These are phyloP conservation scores for Pyxicephalus adspersus DNA, from an alignment of 2,113 vertebrate species.

Conservation along the genomic window DNA sequence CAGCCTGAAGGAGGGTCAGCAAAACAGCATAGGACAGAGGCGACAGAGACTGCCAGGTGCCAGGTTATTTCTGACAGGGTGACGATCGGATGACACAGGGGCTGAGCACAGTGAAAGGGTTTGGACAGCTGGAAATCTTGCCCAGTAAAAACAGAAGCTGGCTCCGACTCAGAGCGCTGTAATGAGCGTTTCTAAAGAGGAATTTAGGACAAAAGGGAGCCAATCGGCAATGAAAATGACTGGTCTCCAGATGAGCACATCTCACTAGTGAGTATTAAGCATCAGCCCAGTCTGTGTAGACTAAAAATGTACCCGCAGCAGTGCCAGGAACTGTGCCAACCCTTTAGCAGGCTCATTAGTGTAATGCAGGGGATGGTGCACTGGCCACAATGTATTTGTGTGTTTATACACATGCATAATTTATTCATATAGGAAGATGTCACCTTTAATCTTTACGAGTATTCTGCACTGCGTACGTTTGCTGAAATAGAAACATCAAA, in stretches of 20 bases:
- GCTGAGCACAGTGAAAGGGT: conserved; percentile 52
- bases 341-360: background rate
- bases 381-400: background rate
- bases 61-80: conserved; percentile 76
- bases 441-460: no score
- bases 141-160: background rate
- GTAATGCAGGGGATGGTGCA: background rate
- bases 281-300: background rate
- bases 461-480: no score
- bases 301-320: background rate
- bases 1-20: background rate
- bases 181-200: background rate
- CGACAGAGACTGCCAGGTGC: conserved; percentile 61
- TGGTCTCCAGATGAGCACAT: background rate
- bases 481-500: no score
- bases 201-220: background rate
- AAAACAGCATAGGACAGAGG: background rate
- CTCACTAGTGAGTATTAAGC: background rate
- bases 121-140: conserved; percentile 28
- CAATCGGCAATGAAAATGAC: no score
- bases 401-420: no score
- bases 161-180: no score
- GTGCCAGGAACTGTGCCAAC: conserved; percentile 30
- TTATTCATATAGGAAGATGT: no score
- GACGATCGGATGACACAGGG: conserved; percentile 59